phyloP scores from a whole-genome alignment of 2,113 vertebrate genomes.

The Rhynchopsitta pachyrhyncha region DNA sequence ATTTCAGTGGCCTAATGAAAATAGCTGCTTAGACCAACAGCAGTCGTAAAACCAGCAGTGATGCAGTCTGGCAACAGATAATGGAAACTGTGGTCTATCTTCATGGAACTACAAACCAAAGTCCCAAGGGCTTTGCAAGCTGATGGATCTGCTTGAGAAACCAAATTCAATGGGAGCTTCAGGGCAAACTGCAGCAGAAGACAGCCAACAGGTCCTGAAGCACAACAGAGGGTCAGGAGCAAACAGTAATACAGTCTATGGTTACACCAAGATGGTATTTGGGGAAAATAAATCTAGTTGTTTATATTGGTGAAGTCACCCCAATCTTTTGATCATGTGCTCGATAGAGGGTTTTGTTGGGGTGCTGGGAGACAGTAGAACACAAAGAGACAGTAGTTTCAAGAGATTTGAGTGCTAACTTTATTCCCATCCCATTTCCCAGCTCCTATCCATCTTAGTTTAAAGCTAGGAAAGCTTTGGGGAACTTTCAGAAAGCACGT shows the following conservation, averaged over 20 bases:
- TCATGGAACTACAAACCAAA: background rate
- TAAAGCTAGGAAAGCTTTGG: background rate
- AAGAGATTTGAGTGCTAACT: background rate
- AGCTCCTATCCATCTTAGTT: background rate
- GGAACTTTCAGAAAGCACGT: too few species aligned
- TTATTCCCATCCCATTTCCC: background rate
- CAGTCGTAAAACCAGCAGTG: background rate
- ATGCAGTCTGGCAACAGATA: background rate
- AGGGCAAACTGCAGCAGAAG: background rate
- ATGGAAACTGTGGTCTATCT: rapidly evolving
- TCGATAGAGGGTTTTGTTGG: background rate
- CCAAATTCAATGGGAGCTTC: background rate
- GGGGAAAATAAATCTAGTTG: background rate
- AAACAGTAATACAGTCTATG: rapidly evolving
- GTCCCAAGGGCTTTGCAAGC: background rate
- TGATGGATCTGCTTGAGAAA: background rate
- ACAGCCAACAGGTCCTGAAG: background rate
- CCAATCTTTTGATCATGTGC: background rate
- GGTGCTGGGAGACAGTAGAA: background rate
- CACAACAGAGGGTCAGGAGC: too few species aligned
- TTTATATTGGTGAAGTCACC: background rate
- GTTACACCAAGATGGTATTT: rapidly evolving
- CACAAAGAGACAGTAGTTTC: background rate
- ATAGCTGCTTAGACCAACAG: background rate
- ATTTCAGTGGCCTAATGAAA: background rate